phyloP scores from a whole-genome alignment of 2,888 invertebrate genomes.

The Euplagia quadripunctaria region DNA sequence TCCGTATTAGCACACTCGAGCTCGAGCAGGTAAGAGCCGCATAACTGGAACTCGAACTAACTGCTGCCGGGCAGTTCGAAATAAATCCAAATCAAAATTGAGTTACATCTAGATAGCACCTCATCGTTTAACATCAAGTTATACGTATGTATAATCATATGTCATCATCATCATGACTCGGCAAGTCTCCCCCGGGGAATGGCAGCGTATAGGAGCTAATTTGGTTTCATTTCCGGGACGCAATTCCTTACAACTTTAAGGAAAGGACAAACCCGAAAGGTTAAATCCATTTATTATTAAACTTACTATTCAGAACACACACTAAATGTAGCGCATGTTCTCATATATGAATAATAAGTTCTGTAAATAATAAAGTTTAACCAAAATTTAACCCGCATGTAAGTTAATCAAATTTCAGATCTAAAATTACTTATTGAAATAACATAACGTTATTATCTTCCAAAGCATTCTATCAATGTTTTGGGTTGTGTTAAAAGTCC shows the following conservation, averaged over 20 bases:
- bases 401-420: conserved; percentile 2
- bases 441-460: conserved; percentile 14
- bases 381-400: not conserved
- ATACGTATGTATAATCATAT: not conserved
- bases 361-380: not conserved
- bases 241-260: not conserved
- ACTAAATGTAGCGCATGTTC: not conserved
- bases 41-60: too few relatives aligned
- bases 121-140: not conserved
- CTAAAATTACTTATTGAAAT: conserved; percentile 14
- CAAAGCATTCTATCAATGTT: conserved; percentile 13
- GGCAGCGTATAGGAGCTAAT: not conserved
- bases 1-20: too few relatives aligned
- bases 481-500: conserved; percentile 12
- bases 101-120: not conserved
- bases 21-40: too few relatives aligned
- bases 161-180: too few relatives aligned
- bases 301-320: not conserved
- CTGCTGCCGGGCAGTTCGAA: too few relatives aligned
- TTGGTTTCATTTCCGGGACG: not conserved
- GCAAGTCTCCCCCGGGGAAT: too few relatives aligned
- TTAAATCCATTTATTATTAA: not conserved
- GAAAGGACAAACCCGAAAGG: not conserved
- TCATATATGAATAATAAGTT: not conserved
- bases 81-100: too few relatives aligned